Percentiles rank a stretch among this genome's conserved stretches.
Conservation (phyloP, 2,888 invertebrate genomes). For the Mechanitis mazaeus region DNA sequence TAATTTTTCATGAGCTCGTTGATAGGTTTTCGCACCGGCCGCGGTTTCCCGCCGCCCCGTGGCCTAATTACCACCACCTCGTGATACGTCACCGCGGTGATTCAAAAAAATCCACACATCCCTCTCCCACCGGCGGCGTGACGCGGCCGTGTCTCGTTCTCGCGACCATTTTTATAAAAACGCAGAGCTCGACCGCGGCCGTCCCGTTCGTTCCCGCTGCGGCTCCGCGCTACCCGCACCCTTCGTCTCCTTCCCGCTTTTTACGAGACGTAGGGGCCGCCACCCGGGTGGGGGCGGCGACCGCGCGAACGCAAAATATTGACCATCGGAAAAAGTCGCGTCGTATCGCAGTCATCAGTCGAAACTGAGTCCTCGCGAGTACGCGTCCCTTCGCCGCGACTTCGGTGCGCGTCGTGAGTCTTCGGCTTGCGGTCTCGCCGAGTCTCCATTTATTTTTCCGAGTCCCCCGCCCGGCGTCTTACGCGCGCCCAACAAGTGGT, state of each 20-base stretch:
- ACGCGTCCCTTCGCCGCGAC: slow-evolving; percentile 66
- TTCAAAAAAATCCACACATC: slow-evolving; percentile 74
- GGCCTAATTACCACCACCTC: slow-evolving; percentile 73
- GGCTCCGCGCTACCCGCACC: slow-evolving; percentile 63
- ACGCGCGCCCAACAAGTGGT: slow-evolving; percentile 72
- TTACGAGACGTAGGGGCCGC: slow-evolving; percentile 76
- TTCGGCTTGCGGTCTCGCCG: slow-evolving; percentile 70
- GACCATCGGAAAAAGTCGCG: slow-evolving; percentile 78
- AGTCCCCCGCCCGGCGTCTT: slow-evolving; percentile 70
- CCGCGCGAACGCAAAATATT: slow-evolving; percentile 78
- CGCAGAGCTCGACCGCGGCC: slow-evolving; percentile 72
- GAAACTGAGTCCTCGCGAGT: slow-evolving; percentile 72
- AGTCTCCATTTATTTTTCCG: slow-evolving; percentile 65
- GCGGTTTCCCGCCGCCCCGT: slow-evolving; percentile 76
- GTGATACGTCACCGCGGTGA: slow-evolving; percentile 73
- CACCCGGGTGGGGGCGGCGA: slow-evolving; percentile 73
- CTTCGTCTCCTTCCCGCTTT: slow-evolving; percentile 77
- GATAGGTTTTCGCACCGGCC: slow-evolving; percentile 74
- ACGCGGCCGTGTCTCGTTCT: slow-evolving; percentile 58
- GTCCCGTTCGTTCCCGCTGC: slow-evolving; percentile 72
- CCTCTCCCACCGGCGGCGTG: slow-evolving; percentile 51
- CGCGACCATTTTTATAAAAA: slow-evolving; percentile 74
- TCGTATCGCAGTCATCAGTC: slow-evolving; percentile 78
- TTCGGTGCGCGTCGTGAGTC: slow-evolving; percentile 71
- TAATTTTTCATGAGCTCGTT: slow-evolving; percentile 76